A percentile compares a stretch with the other conserved stretches of the same genome.
These are phyloP conservation scores for Alces alces DNA, from an alignment of 2,113 vertebrate species.

Conservation along the genomic window DNA sequence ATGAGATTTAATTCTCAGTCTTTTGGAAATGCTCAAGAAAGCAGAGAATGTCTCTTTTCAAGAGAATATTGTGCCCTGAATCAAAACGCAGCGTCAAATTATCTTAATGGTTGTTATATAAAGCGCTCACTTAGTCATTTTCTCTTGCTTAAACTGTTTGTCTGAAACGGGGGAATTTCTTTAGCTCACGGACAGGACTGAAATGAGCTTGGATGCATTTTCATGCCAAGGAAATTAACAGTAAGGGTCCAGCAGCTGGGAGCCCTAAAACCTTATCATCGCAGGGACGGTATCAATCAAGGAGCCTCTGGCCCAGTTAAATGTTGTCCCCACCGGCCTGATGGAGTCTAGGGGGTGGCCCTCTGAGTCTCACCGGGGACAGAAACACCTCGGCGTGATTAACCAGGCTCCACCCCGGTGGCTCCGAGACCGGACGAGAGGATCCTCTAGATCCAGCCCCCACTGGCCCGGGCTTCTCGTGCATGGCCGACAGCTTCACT, in stretches of 20 bases:
- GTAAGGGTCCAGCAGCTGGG: background rate
- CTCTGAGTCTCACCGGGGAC: accelerated
- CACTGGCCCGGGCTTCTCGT: accelerated
- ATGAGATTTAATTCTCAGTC: conserved; percentile 21
- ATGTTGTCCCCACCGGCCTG: accelerated
- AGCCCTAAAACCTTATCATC: accelerated
- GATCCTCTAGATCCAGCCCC: accelerated
- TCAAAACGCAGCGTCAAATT: conserved; percentile 20
- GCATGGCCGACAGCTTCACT: accelerated
- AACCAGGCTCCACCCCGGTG: accelerated
- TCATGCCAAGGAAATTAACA: background rate
- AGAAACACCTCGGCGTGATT: accelerated
- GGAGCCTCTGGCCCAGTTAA: accelerated
- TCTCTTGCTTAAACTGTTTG: background rate
- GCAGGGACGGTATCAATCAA: accelerated
- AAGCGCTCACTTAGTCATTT: conserved; percentile 38
- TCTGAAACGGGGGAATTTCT: conserved; percentile 11
- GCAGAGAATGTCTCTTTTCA: background rate
- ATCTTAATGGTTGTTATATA: conserved; percentile 47
- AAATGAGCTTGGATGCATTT: background rate
- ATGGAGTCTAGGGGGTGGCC: no score
- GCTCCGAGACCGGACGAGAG: accelerated
- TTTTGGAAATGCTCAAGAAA: background rate
- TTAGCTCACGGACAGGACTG: background rate
- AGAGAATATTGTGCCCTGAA: conserved; percentile 34